A percentile compares a stretch with the other conserved stretches of the same genome.
Conservation (phyloP, 2,113 vertebrate genomes). For the Sigmodon hispidus region DNA sequence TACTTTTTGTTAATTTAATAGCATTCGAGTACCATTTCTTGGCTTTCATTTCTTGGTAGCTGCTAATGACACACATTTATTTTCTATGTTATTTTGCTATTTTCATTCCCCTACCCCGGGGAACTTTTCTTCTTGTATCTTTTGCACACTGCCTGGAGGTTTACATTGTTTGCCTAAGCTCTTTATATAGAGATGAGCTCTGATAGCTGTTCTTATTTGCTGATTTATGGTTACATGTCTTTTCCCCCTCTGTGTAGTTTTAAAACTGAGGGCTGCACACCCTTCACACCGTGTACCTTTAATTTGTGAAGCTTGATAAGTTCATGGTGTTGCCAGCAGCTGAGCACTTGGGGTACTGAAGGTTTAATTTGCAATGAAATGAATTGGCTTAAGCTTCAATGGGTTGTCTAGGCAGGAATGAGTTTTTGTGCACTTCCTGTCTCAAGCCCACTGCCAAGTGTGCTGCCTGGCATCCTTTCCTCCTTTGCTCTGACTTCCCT, state of each 20-base stretch:
- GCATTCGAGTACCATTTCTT: not conserved
- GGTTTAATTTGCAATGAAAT: constrained; percentile 68
- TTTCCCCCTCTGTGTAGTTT: not conserved
- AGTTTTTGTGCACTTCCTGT: not conserved
- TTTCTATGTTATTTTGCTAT: not conserved
- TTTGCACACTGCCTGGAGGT: not conserved
- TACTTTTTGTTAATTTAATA: not conserved
- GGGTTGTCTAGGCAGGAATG: not conserved
- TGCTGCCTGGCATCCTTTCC: not conserved
- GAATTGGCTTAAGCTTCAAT: constrained; percentile 33
- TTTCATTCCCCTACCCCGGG: not conserved
- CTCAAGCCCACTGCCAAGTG: not conserved
- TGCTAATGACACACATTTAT: not conserved
- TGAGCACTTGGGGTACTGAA: constrained; percentile 7
- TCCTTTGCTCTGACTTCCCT: not conserved
- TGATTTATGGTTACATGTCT: not conserved
- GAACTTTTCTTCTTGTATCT: not conserved
- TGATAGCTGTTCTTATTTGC: not conserved
- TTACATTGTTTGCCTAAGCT: not conserved
- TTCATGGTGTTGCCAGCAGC: constrained; percentile 4
- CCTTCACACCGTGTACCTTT: not conserved
- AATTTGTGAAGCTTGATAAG: not conserved
- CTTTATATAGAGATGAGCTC: not conserved
- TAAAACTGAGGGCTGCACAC: not conserved
- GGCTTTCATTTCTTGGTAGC: not conserved